Percentiles rank a stretch among this genome's conserved stretches.
Conservation (phyloP, 2,888 invertebrate genomes). For the Leucophenga maculata region DNA sequence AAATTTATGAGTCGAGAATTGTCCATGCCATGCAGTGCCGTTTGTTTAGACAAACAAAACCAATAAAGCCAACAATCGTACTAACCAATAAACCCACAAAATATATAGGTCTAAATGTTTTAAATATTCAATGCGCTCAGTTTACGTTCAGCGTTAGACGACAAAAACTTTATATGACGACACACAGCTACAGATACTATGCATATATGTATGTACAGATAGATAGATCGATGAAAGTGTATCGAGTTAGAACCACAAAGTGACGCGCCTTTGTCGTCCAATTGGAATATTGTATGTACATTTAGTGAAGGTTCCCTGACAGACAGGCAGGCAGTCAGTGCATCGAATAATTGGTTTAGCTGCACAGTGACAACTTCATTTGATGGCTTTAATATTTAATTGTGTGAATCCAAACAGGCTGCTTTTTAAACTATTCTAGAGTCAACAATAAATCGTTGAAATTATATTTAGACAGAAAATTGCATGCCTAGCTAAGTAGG, state of each 20-base stretch:
- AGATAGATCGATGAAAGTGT: no score
- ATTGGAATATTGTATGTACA: no score
- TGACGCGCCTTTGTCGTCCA: no score
- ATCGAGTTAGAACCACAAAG: no score
- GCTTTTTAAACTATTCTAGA: no score
- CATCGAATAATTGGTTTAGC: slow-evolving; percentile 55
- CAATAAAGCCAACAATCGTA: slow-evolving; percentile 28
- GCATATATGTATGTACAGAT: no score
- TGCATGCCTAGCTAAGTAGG: no score
- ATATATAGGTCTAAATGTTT: slow-evolving; percentile 34
- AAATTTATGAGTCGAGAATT: slow-evolving; percentile 45
- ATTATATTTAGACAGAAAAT: no score
- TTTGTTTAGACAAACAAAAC: slow-evolving; percentile 21
- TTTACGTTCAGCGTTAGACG: neutral
- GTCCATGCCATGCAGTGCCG: slow-evolving; percentile 34
- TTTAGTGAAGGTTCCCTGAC: no score
- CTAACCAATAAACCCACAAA: slow-evolving; percentile 50
- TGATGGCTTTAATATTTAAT: slow-evolving; percentile 54
- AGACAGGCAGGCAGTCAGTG: neutral
- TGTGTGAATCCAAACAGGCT: slow-evolving; percentile 53
- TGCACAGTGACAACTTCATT: slow-evolving; percentile 44
- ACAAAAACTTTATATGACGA: neutral
- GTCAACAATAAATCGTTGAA: no score
- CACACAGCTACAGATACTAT: neutral
- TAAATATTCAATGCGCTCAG: slow-evolving; percentile 45